phyloP scores from a whole-genome alignment of 1,140 invertebrate genomes.

The Oscheius sp. region DNA sequence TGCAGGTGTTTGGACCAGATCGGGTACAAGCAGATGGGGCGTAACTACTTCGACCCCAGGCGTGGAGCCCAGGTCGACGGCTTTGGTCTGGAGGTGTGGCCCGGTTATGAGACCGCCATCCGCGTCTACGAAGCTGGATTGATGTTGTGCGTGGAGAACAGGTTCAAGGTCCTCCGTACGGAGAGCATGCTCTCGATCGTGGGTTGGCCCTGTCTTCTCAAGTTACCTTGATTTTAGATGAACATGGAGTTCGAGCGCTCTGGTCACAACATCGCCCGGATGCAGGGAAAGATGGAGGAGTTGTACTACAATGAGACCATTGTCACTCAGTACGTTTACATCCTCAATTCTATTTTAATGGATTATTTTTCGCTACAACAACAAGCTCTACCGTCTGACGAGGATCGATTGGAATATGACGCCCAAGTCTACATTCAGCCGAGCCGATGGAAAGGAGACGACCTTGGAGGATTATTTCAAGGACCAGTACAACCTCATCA shows the following conservation, averaged over 20 bases:
- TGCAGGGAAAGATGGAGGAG: conserved; percentile 18
- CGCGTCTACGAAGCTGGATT: conserved; percentile 27
- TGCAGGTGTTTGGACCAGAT: conserved; percentile 18
- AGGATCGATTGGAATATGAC: conserved; percentile 9
- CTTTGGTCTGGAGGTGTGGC: not conserved
- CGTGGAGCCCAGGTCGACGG: not conserved
- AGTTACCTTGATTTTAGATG: no score
- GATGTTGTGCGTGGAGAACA: conserved; percentile 3
- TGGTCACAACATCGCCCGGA: not conserved
- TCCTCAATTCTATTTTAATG: not conserved
- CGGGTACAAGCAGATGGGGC: conserved; percentile 15
- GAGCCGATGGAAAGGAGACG: conserved; percentile 19
- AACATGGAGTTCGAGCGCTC: not conserved
- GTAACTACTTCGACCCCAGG: conserved; percentile 31
- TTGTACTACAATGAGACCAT: conserved; percentile 18
- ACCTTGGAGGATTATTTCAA: conserved; percentile 25
- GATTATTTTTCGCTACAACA: conserved; percentile 25
- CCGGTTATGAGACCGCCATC: not conserved
- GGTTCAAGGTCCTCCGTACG: conserved; percentile 30
- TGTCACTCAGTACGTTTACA: no score
- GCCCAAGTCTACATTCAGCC: conserved; percentile 13
- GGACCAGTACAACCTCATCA: conserved; percentile 13
- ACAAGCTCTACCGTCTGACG: conserved; percentile 24
- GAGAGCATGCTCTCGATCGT: conserved; percentile 32
- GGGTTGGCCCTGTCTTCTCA: not conserved